Evolutionary conservation across 2,888 invertebrate genomes (phyloP).

Genomic region (Habroteleia sp.): DNA sequence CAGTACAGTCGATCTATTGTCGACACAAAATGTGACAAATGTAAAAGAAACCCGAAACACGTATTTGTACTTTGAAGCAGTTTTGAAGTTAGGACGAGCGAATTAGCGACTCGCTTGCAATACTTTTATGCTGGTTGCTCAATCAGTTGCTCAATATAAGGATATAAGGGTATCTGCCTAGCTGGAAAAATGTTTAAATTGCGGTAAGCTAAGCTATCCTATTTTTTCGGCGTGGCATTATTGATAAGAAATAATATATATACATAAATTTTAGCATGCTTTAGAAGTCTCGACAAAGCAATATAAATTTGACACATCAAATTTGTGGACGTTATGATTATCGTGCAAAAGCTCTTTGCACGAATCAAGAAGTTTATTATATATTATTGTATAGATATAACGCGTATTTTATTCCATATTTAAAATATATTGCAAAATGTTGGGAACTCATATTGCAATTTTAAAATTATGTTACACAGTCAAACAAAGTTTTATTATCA

Average conservation of each 20-base stretch:
- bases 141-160: constrained; percentile 71
- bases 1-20: neutral
- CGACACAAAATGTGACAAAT: neutral
- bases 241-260: constrained; percentile 22
- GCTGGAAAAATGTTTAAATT: constrained; percentile 1
- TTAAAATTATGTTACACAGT: constrained; percentile 1
- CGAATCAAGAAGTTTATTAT: constrained; percentile 1
- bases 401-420: constrained; percentile 1
- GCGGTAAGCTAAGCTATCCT: no score
- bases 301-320: constrained; percentile 15
- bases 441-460: neutral
- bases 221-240: constrained; percentile 14
- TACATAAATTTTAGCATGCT: constrained; percentile 16
- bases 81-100: constrained; percentile 9
- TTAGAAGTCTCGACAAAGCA: constrained; percentile 19
- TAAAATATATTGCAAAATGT: neutral
- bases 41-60: constrained; percentile 11
- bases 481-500: constrained; percentile 6
- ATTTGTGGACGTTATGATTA: constrained; percentile 18
- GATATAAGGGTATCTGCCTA: constrained; percentile 58
- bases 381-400: constrained; percentile 1
- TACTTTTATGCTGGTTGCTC: constrained; percentile 63
- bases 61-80: constrained; percentile 15
- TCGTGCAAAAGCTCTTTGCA: constrained; percentile 2
- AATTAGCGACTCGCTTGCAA: constrained; percentile 8